Evolutionary conservation across 2,113 vertebrate species (phyloP), one percentile per base, ranked within the genome.

Genomic region (Drymodes brunneopygia): DNA sequence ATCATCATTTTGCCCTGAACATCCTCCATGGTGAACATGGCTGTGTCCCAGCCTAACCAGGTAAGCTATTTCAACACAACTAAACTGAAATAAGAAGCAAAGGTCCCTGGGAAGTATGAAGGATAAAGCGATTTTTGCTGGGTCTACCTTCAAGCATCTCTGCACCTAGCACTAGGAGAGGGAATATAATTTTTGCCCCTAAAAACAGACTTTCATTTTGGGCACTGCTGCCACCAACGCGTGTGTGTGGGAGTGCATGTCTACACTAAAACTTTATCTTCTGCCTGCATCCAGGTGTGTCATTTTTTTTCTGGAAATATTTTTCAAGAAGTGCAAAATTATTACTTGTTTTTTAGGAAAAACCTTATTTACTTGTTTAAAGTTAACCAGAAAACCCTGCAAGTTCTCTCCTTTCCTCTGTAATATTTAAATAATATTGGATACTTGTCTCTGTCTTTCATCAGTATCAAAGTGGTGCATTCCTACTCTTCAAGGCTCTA

Each of bases 181-280:
- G 3, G 5, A 89, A 91, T 56, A 71, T 18, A 42, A 33, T 48
- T 70, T 71, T 89, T 81, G 7, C 62, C 8, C 7, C 21, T 48
- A 44, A 72, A 85, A 92, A 60, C 0, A 78, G 24, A 38, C 4
- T 67, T 83, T 50, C 2, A 23, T 10, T n/a, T 15, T 23, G 45
- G 21, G 19, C 7, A 5, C 31, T 69, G 18, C n/a, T 88, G 22
- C 28, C 24, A 72, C 14, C 35, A 54, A 25, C 27, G 23, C 4
- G 17, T 6, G 7, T 33, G 19, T 42, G 35, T 0, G 0, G 11
- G 17, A 38, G 5, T 20, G 22, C 11, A 54, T 74, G 44, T 62
- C 23, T 66, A 42, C 35, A 61, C 4, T 35, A 77, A 61, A 57
- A 12, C 8, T 45, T 74, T 62, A 3, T 38, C 16, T 69, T 53